Base-by-base conservation (phyloP, 2,888 invertebrate species). In the Hylaea fasciaria region DNA sequence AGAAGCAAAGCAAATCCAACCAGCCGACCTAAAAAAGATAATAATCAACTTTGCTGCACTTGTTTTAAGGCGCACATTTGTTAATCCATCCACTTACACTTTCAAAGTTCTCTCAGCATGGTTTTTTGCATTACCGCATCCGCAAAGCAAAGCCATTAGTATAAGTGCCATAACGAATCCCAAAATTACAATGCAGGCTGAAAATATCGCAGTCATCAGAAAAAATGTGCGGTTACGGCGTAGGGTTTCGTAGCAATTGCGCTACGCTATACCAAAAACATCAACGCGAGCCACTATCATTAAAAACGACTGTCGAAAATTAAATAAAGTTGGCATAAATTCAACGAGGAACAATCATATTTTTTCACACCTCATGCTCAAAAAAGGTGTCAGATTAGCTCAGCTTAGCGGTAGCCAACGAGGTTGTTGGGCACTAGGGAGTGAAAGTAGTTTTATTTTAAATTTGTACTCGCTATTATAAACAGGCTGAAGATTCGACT, bases 1-100 rank as follows among this genome's bases (percentile, higher is more conserved):
- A 22, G 95, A 94, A 43, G 93, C 81, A 53, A 95, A 71, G 73
- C 94, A 94, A 70, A 94, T 87, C 81, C 94, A 88, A 47, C 93
- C 82, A 3, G 94, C 89, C 44, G 94, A 93, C 50, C 94, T 94
- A 85, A 43, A 81, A 82, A 59, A 53, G 47, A 8, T 22, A 43
- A 50, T 12, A 56, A 17, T 52, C 32, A 45, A 45, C 52, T 52
- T 16, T 61, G 4, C 35, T 35, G n/a, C 13, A 14, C 28, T 8
- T 0, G 11, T 1, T 0, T 12, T 52, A 65, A 48, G 37, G 50
- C 43, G 7, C 8, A 53, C 0, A 39, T 58, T 63, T 22, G 54
- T 58, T 50, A 35, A 13, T 13, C 29, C 8, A 10, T n/a, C 50
- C 63, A 86, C 92, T 86, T 74, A 92, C 92, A 84, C 79, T 82